These are phyloP conservation scores for Drosophila peninsularis DNA, from an alignment of 2,888 invertebrate species.

Conservation along the genomic window DNA sequence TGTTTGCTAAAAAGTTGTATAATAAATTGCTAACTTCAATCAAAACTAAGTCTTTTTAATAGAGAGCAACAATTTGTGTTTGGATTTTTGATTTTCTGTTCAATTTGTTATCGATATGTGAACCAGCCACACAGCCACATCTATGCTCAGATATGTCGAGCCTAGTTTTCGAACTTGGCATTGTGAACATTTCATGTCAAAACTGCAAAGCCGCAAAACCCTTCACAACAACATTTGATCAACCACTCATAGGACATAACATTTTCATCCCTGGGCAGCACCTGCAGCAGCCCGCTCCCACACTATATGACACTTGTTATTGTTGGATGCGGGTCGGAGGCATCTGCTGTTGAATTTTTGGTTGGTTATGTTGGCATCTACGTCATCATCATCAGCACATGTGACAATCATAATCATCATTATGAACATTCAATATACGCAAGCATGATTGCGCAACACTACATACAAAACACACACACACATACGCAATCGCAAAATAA, in stretches of 20 bases:
- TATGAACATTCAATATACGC: slow-evolving; percentile 32
- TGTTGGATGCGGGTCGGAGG: slow-evolving; percentile 6
- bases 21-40: background rate
- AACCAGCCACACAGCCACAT: background rate
- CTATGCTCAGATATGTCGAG: background rate
- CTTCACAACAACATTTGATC: slow-evolving; percentile 71
- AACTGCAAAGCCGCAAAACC: slow-evolving; percentile 52
- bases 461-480: slow-evolving; percentile 9
- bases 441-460: slow-evolving; percentile 64
- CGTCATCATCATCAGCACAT: slow-evolving; percentile 8
- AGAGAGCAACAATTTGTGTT: background rate
- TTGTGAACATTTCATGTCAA: slow-evolving; percentile 24
- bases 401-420: slow-evolving; percentile 5
- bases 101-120: background rate
- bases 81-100: background rate
- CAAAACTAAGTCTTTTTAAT: background rate
- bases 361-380: slow-evolving; percentile 30
- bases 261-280: background rate
- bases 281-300: background rate
- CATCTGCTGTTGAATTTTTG: slow-evolving; percentile 22
- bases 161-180: slow-evolving; percentile 9
- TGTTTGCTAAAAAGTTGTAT: background rate
- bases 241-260: slow-evolving; percentile 59
- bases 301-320: slow-evolving; percentile 27
- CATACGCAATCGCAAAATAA: slow-evolving; percentile 64